phyloP scores from a whole-genome alignment of 2,113 vertebrate genomes.

The Zosterops borbonicus region DNA sequence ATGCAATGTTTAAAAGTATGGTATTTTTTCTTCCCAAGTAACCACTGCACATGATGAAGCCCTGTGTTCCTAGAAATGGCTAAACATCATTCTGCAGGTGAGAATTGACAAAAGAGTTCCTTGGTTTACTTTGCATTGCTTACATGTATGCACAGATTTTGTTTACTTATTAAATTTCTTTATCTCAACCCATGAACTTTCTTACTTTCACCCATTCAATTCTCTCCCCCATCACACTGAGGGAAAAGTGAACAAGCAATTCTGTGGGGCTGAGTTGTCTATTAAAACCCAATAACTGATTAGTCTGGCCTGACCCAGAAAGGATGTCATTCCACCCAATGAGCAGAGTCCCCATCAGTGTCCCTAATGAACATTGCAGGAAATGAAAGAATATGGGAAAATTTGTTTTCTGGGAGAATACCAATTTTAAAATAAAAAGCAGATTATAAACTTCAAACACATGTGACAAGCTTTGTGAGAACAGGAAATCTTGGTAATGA shows the following conservation, averaged over 20 bases:
- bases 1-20: neutral
- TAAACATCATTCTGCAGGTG: neutral
- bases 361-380: neutral
- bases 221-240: neutral
- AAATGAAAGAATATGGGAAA: neutral
- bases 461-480: neutral
- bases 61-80: neutral
- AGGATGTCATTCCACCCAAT: neutral
- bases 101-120: neutral
- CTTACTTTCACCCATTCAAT: neutral
- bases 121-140: neutral
- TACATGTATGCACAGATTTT: neutral
- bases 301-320: neutral
- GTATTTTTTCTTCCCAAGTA: neutral
- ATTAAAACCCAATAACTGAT: neutral
- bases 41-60: accelerated
- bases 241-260: neutral
- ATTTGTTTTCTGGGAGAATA: neutral
- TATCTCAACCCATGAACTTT: neutral
- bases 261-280: neutral
- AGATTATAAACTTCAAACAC: neutral
- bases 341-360: neutral
- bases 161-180: neutral
- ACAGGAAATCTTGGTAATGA: neutral
- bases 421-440: neutral